phyloP scores from a whole-genome alignment of 2,888 invertebrate species.

The Calliopum simillimum region DNA sequence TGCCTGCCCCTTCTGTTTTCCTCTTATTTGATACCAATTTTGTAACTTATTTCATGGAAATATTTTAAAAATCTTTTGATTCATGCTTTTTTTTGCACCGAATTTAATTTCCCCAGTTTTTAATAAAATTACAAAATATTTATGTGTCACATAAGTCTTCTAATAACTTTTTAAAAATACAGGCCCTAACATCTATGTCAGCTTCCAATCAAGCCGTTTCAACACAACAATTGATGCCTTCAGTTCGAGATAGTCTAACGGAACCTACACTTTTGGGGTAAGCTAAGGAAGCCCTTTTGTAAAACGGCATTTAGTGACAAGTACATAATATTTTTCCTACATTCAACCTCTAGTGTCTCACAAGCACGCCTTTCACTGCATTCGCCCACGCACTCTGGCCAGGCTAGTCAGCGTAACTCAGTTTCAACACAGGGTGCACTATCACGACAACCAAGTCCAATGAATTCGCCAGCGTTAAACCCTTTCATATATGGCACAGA shows the following conservation, averaged over 20 bases:
- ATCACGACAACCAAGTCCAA: conserved; percentile 69
- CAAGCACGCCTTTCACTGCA: conserved; percentile 62
- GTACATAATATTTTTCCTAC: not conserved
- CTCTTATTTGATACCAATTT: not conserved
- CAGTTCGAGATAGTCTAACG: conserved; percentile 74
- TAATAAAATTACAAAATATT: not conserved
- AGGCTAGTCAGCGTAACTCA: conserved; percentile 65
- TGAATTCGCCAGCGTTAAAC: conserved; percentile 74
- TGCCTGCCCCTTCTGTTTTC: not conserved
- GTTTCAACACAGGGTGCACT: conserved; percentile 68
- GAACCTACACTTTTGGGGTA: conserved; percentile 72
- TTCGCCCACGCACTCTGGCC: conserved; percentile 61
- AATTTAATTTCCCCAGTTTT: too few species aligned
- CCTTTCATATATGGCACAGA: conserved; percentile 94
- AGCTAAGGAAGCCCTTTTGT: conserved; percentile 40
- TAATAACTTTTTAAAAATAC: not conserved
- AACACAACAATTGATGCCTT: conserved; percentile 74
- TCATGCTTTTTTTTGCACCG: too few species aligned
- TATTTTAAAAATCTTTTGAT: too few species aligned
- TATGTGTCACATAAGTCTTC: not conserved
- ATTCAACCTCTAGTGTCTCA: conserved; percentile 56
- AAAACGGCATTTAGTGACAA: not conserved
- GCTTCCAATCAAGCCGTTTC: conserved; percentile 71
- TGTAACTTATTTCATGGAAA: too few species aligned
- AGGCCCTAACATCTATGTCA: conserved; percentile 73